These are phyloP conservation scores for Agrilus mali DNA, from an alignment of 2,888 invertebrate genomes.

Conservation along the genomic window DNA sequence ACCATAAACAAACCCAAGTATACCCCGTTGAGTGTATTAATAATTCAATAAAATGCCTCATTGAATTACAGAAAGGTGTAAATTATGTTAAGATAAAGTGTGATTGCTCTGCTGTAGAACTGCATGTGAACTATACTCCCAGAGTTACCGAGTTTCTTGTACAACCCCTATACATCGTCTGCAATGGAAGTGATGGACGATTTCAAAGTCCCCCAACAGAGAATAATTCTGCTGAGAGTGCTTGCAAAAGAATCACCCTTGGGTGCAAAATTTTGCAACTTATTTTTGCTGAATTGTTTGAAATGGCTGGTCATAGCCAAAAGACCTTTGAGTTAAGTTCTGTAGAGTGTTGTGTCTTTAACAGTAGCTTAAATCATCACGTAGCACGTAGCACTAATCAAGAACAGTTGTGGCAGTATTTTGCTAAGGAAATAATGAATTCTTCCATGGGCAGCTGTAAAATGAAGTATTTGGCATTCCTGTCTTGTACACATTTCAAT, in stretches of 20 bases:
- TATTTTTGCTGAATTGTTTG: conserved; percentile 75
- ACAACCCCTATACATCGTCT: conserved; percentile 73
- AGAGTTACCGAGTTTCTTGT: conserved; percentile 48
- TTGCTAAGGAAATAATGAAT: conserved; percentile 75
- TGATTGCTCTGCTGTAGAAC: conserved; percentile 34
- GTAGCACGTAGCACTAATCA: conserved; percentile 62
- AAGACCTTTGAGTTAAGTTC: conserved; percentile 73
- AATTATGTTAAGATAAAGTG: conserved; percentile 51
- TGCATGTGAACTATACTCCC: conserved; percentile 45
- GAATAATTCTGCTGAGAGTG: conserved; percentile 51
- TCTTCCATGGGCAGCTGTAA: conserved; percentile 49
- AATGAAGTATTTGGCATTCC: conserved; percentile 79
- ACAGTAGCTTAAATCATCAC: conserved; percentile 54
- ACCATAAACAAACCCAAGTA: no score
- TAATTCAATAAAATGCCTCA: conserved; percentile 39
- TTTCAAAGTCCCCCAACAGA: conserved; percentile 49
- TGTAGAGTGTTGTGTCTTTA: conserved; percentile 61
- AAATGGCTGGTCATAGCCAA: conserved; percentile 61
- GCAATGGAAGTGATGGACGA: conserved; percentile 63
- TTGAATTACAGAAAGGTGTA: conserved; percentile 48
- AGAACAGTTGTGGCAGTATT: conserved; percentile 69
- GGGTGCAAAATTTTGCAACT: conserved; percentile 74
- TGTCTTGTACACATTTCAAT: conserved; percentile 74
- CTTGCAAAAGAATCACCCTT: conserved; percentile 60
- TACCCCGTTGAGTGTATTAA: no score